phyloP scores from a whole-genome alignment of 2,113 vertebrate genomes.

The Nycticryphes semicollaris region DNA sequence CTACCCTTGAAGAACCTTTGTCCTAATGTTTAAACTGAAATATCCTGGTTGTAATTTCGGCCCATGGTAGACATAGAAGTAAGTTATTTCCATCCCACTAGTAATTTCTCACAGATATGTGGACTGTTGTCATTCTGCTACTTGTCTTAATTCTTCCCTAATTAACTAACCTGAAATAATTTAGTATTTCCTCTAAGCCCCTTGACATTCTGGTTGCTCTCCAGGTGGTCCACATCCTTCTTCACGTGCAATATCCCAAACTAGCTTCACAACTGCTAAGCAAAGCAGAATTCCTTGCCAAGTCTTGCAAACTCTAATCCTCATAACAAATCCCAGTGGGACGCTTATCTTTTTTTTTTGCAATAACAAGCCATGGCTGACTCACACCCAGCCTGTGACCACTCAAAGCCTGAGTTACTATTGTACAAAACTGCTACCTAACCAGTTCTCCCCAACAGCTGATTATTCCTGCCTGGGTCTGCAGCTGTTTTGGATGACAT shows the following conservation, averaged over 20 bases:
- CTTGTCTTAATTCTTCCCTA: not conserved
- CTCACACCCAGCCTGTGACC: not conserved
- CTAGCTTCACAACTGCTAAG: not conserved
- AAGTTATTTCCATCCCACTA: not conserved
- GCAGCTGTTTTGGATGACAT: not conserved
- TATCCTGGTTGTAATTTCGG: not conserved
- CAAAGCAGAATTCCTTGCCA: conserved; percentile 28
- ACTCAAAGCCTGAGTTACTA: not conserved
- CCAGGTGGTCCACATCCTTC: not conserved
- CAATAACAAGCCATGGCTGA: not conserved
- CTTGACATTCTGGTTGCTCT: not conserved
- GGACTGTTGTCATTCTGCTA: not conserved
- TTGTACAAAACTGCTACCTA: not conserved
- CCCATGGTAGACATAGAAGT: not conserved
- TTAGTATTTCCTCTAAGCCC: not conserved
- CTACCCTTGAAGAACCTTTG: not conserved
- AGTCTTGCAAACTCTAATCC: conserved; percentile 13
- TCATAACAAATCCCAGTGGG: not conserved
- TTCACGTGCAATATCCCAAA: not conserved
- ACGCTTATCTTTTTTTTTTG: not conserved
- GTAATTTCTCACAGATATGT: not conserved
- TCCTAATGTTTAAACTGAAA: not conserved
- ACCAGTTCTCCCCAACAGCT: not conserved
- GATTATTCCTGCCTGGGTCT: not conserved
- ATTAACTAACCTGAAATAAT: not conserved